Conservation (phyloP, 1,140 invertebrate species). For the Drosophila tristis region DNA sequence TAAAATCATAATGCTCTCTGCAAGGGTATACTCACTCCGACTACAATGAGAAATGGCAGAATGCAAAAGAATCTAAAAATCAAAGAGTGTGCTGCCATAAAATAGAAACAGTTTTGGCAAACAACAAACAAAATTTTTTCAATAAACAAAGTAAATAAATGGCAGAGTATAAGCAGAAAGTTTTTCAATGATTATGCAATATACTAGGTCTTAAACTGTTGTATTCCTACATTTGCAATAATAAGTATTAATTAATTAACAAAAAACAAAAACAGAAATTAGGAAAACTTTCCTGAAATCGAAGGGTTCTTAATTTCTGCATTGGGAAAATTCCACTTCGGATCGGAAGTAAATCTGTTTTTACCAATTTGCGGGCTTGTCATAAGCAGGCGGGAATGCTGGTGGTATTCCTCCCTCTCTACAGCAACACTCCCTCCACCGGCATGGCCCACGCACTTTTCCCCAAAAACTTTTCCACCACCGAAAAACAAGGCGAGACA, state of each 20-base stretch:
- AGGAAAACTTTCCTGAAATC: too few relatives aligned
- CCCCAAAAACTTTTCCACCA: constrained; percentile 27
- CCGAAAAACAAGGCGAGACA: constrained; percentile 26
- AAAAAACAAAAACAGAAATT: too few relatives aligned
- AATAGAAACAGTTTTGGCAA: constrained; percentile 7
- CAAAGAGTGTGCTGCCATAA: too few relatives aligned
- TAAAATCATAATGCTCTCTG: too few relatives aligned
- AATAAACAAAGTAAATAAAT: constrained; percentile 5
- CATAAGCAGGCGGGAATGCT: constrained; percentile 19
- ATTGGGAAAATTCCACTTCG: constrained; percentile 4
- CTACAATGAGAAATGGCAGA: too few relatives aligned
- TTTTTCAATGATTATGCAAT: neutral
- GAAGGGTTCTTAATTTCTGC: too few relatives aligned
- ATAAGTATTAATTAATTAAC: too few relatives aligned
- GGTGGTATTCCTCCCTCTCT: constrained; percentile 5
- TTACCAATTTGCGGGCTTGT: constrained; percentile 21
- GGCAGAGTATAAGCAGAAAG: neutral
- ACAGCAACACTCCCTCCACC: neutral
- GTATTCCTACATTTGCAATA: too few relatives aligned
- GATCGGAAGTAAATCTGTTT: constrained; percentile 3
- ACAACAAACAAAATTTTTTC: neutral
- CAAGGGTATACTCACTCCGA: too few relatives aligned
- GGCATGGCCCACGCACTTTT: constrained; percentile 37
- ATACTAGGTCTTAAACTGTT: too few relatives aligned
- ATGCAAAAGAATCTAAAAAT: too few relatives aligned